Base-by-base conservation (phyloP, 2,797 vertebrate species). In the Taeniopygia guttata region DNA sequence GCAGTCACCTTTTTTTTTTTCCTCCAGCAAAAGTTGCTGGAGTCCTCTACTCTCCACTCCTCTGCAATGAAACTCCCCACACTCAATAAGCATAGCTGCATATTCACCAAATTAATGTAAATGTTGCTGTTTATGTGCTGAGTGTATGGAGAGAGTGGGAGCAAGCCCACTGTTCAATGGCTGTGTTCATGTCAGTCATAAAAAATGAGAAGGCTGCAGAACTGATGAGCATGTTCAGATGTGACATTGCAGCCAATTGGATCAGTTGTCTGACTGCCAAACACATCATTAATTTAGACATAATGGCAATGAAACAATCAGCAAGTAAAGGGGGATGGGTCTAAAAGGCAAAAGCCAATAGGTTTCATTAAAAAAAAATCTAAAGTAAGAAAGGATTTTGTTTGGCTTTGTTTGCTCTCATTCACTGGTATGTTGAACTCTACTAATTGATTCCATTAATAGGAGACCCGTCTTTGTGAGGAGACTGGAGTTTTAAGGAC, bases 371-470 rank as follows among this genome's bases (percentile, higher is more conserved):
- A 83, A 96, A 81, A 62, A 46, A 48, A 54, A 54, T 16, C 26
- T 60, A 68, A 76, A 76, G 84, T 56, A 67, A 67, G 91, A 87
- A 59, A 69, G 15, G 29, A 56, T 67, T 90, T 84, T 86, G 21
- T 90, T 93, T 90, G 86, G 60, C 64, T 94, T 91, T 89, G 23
- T 72, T 91, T 86, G 66, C 56, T 87, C 66, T 95, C 58, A 79
- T 93, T 95, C 95, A 38, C 64, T 62, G 29, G 18, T 81, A 78
- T 70, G 84, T 77, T 95, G 91, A 96, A 93, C 76, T 90, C 72
- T 76, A 73, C 63, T 96, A 96, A 94, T 93, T 95, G 91, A 95
- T 94, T 96, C 92, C 85, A 94, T 91, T 94, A 94, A 92, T 70
- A 80, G 84, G 36, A 79, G 83, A 91, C 58, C 69, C 0, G 4